phyloP scores from a whole-genome alignment of 2,113 vertebrate species.

The Tragelaphus strepsiceros region DNA sequence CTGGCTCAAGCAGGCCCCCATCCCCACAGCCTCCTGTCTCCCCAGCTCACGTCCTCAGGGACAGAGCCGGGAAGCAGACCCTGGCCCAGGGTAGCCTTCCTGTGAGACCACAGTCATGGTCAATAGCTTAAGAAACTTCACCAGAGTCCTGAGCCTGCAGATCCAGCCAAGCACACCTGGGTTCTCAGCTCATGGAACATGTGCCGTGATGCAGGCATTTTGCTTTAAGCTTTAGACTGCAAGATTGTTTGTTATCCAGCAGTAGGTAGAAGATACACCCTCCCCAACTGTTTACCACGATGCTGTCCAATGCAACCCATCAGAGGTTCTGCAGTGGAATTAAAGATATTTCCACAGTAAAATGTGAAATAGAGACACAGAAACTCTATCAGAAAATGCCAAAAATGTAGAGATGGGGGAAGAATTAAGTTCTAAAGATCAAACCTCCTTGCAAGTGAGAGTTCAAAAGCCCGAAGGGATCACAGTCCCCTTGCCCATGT shows the following conservation, averaged over 20 bases:
- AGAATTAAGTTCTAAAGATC: not conserved
- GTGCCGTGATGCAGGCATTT: accelerated
- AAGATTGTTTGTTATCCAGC: accelerated
- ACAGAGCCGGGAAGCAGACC: accelerated
- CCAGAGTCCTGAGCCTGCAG: accelerated
- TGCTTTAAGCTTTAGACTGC: not conserved
- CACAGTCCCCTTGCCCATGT: not conserved
- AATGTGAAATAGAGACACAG: not conserved
- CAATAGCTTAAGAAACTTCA: accelerated
- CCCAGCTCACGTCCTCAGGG: accelerated
- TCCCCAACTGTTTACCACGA: accelerated
- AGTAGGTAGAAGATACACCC: accelerated
- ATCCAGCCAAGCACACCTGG: not conserved
- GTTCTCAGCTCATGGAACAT: not conserved
- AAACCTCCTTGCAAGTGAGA: not conserved
- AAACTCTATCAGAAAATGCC: not conserved
- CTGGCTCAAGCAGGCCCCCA: not conserved
- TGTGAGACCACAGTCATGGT: accelerated
- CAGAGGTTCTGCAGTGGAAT: not conserved
- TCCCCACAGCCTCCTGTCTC: too few species aligned
- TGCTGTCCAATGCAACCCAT: accelerated
- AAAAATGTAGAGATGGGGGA: not conserved
- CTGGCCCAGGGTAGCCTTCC: accelerated
- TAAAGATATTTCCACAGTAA: accelerated
- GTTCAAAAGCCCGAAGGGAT: not conserved